Evolutionary conservation across 2,113 vertebrate genomes (phyloP), one percentile per base, ranked within the genome.

Genomic region (Zosterops borbonicus): DNA sequence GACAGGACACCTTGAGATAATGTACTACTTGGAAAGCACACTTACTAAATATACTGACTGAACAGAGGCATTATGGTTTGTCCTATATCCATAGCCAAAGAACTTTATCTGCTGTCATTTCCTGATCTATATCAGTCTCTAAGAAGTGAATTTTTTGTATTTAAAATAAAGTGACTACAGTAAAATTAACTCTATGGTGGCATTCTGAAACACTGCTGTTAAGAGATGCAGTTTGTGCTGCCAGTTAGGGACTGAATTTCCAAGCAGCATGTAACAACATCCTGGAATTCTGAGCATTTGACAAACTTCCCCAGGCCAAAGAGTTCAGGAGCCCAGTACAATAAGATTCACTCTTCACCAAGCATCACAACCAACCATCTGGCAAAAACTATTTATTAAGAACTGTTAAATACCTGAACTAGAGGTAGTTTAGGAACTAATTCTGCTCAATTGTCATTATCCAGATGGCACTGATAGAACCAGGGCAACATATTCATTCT

Each of bases 41-140:
- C 58, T 91, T 91, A 95, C 77, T 94, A 96, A 90, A 94, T 93
- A 83, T 94, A 94, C 78, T 90, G 88, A 42, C 68, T 53, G 81
- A 95, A 92, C 69, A 58, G 65, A 74, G 78, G 81, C 67, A 94
- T 83, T 77, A 42, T 62, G 77, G 74, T 65, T 74, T 94, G 95
- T 68, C 93, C 91, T 79, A 94, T 84, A 94, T 89, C 70, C 93
- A 78, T 35, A 49, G 65, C 23, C 58, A 83, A 85, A 65, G 78
- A 58, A 89, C 69, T 82, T 92, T 7, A 35, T 91, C 84, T 85
- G 78, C 77, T 8, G 6, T 58, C 8, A 9, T 60, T 83, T 92
- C 44, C 78, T 94, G 85, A 83, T 90, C 87, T 73, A 14, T 77
- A 12, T 55, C 53, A 46, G 31, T 65, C 84, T 91, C 63, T 50